Evolutionary conservation across 2,113 vertebrate species (phyloP).

Genomic region (Alaudala cheleensis): DNA sequence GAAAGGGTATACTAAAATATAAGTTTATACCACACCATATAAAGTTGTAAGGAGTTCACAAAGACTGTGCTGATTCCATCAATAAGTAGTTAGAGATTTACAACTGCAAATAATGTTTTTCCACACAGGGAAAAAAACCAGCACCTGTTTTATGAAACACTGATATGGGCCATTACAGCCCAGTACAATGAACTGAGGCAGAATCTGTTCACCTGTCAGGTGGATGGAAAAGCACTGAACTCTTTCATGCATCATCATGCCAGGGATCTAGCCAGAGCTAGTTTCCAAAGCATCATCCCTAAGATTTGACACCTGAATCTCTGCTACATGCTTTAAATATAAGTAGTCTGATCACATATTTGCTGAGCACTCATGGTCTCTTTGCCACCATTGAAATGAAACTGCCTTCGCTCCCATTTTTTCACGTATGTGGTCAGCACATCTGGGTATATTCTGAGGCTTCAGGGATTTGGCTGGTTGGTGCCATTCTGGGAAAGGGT

Average conservation of each 20-base stretch:
- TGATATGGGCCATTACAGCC: background rate
- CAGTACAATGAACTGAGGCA: too few relatives aligned
- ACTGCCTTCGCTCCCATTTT: background rate
- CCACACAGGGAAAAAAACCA: background rate
- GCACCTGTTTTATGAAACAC: background rate
- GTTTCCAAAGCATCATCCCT: background rate
- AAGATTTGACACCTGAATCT: background rate
- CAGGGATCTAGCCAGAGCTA: background rate
- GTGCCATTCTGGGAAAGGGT: background rate
- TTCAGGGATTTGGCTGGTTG: background rate
- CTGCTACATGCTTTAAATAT: background rate
- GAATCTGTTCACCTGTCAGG: rapidly evolving
- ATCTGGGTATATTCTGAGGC: background rate
- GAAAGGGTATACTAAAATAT: background rate
- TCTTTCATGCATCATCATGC: background rate
- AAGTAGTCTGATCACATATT: background rate
- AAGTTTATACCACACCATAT: background rate
- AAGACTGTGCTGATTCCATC: background rate
- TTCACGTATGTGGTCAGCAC: background rate
- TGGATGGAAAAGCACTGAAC: background rate
- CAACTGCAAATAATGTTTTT: background rate
- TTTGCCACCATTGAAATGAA: background rate
- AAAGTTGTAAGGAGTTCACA: background rate
- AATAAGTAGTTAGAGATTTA: background rate
- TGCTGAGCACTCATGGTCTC: background rate